These are phyloP conservation scores for Notarius lentiginosus DNA, from an alignment of 2,113 vertebrate species.

Conservation along the genomic window DNA sequence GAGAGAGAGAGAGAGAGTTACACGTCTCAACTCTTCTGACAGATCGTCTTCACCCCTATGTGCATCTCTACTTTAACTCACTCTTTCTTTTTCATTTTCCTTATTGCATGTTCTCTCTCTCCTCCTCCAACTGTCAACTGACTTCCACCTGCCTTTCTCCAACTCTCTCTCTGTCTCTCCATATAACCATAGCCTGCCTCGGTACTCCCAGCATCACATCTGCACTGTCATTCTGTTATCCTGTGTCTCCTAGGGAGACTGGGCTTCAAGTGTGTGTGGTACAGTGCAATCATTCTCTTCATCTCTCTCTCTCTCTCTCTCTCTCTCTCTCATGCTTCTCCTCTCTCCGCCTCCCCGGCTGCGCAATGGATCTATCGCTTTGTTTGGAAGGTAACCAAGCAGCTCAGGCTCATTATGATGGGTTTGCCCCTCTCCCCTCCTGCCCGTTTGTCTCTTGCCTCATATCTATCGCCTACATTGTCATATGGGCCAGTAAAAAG, in stretches of 20 bases:
- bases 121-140: slow-evolving; percentile 33
- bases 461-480: slow-evolving; percentile 16
- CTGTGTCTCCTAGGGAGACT: slow-evolving; percentile 77
- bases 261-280: slow-evolving; percentile 74
- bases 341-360: slow-evolving; percentile 63
- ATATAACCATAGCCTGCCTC: slow-evolving; percentile 55
- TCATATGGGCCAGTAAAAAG: slow-evolving; percentile 1
- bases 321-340: slow-evolving; percentile 56
- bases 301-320: slow-evolving; percentile 48
- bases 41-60: slow-evolving; percentile 61
- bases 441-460: slow-evolving; percentile 36
- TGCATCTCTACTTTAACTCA: slow-evolving; percentile 57
- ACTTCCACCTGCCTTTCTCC: slow-evolving; percentile 43
- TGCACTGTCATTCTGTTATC: slow-evolving; percentile 67
- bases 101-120: neutral
- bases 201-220: slow-evolving; percentile 62
- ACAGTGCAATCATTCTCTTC: slow-evolving; percentile 68
- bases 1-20: slow-evolving; percentile 25
- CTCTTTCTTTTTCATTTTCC: slow-evolving; percentile 42
- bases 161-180: slow-evolving; percentile 42
- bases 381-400: slow-evolving; percentile 82
- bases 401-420: slow-evolving; percentile 74
- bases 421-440: slow-evolving; percentile 61
- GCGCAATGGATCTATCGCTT: slow-evolving; percentile 74
- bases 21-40: slow-evolving; percentile 59